Base-by-base conservation (phyloP, 2,797 vertebrate genomes). In the Tinamus major region DNA sequence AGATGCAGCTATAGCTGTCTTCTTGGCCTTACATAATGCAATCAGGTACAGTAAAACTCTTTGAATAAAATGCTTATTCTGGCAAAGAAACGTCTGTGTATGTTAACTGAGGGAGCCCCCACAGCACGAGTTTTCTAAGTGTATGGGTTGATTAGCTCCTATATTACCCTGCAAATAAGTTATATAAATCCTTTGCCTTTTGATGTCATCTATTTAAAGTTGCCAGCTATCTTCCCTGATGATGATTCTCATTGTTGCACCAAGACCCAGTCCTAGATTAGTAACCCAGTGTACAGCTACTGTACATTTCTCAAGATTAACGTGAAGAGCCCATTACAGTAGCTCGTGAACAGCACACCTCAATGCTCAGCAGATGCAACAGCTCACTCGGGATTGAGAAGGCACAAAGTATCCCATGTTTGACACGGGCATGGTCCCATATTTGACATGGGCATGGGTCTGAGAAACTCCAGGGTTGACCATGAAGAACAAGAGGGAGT, bases 161-260 rank as follows among this genome's bases (percentile, higher is more conserved):
- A 76, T 58, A 49, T 76, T 49, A 6, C 56, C 59, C 85, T 63
- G 23, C 58, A 83, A 81, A 75, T 41, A 74, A 53, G 82, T 63
- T 1, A 64, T 0, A 59, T 8, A 78, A 86, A 48, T 49, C 41
- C 16, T 78, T 68, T 81, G 8, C 21, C 35, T 84, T 76, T 62
- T 62, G 31, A 85, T 61, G 48, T 78, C 4, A n/a, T 29, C 44
- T 48, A 31, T 20, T 42, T 62, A 79, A 63, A 93, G n/a, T 29
- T 58, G 29, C 7, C 10, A 70, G 18, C 33, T 49, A 35, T 48
- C 59, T 76, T 59, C 55, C 44, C 19, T 37, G 59, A 65, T 48
- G 49, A 26, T 48, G n/a, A 48, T 33, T 26, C 7, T 17, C 33
- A 35, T 2, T 42, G 46, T 7, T 48, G 39, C 51, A 79, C 46